Evolutionary conservation across 2,797 vertebrate species (phyloP).

Genomic region (Microtus agrestis): DNA sequence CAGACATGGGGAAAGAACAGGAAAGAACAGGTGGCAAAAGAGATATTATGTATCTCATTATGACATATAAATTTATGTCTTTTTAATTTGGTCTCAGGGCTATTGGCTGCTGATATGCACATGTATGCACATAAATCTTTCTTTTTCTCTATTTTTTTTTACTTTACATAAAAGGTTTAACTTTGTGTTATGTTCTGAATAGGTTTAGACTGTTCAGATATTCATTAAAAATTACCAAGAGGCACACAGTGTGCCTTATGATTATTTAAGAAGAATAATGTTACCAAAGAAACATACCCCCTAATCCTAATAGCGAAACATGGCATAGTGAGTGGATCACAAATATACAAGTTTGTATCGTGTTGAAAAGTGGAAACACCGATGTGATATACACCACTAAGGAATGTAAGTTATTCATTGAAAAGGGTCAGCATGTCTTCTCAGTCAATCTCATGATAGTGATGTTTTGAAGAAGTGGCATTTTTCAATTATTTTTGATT

Average conservation of each 20-base stretch:
- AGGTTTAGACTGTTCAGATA: neutral
- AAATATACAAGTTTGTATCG: neutral
- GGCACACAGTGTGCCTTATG: neutral
- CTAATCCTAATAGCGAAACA: neutral
- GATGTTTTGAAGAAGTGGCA: neutral
- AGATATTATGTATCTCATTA: constrained; percentile 38
- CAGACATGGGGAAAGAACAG: constrained; percentile 59
- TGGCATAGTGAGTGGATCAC: neutral
- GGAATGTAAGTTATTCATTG: neutral
- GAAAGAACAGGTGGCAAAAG: constrained; percentile 64
- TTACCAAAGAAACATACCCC: neutral
- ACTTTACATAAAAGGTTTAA: neutral
- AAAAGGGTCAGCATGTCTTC: neutral
- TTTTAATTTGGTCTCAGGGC: constrained; percentile 11
- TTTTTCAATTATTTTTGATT: neutral
- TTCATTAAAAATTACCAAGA: neutral
- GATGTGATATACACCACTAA: neutral
- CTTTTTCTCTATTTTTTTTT: neutral
- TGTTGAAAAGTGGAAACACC: constrained; percentile 23
- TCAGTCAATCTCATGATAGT: neutral
- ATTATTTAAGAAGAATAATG: neutral
- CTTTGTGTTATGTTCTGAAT: neutral
- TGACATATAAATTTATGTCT: constrained; percentile 28
- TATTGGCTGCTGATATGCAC: neutral
- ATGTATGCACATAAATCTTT: neutral